phyloP scores from a whole-genome alignment of 1,140 invertebrate genomes.

The Drosophila navojoa region DNA sequence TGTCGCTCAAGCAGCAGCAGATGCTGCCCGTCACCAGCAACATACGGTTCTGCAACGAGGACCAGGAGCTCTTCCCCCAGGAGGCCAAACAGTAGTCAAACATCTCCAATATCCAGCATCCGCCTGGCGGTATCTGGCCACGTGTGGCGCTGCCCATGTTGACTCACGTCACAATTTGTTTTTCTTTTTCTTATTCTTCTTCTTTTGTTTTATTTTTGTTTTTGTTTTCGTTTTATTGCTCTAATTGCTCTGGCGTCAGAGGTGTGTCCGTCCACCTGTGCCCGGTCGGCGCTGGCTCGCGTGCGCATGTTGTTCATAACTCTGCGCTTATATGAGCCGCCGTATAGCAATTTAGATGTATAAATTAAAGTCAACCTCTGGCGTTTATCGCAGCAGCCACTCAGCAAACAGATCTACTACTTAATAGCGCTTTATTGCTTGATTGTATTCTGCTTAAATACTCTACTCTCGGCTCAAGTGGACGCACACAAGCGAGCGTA shows the following conservation, averaged over 20 bases:
- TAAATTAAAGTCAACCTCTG: slow-evolving; percentile 7
- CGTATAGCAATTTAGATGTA: slow-evolving; percentile 19
- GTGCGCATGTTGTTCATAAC: slow-evolving; percentile 19
- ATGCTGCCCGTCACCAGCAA: slow-evolving; percentile 63
- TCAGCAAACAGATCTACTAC: slow-evolving; percentile 15
- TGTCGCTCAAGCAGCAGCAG: slow-evolving; percentile 66
- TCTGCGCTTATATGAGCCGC: slow-evolving; percentile 12
- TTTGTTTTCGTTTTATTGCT: not conserved
- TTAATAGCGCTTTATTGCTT: slow-evolving; percentile 27
- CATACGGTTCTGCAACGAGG: slow-evolving; percentile 59
- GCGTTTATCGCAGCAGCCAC: slow-evolving; percentile 23
- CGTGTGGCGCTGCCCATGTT: not conserved
- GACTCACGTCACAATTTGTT: slow-evolving; percentile 13
- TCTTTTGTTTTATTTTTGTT: no score
- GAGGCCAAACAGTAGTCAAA: slow-evolving; percentile 44
- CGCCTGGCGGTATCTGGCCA: not conserved
- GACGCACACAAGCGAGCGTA: not conserved
- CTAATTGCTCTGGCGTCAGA: slow-evolving; percentile 20
- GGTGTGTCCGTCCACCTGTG: not conserved
- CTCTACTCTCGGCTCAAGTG: slow-evolving; percentile 3
- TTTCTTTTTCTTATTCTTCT: no score
- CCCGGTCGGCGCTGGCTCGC: slow-evolving; percentile 3
- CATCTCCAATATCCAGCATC: not conserved
- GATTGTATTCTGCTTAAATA: slow-evolving; percentile 8
- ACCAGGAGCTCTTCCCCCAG: slow-evolving; percentile 41